These are phyloP conservation scores for Cephalophus harveyi DNA, from an alignment of 2,113 vertebrate genomes.

Conservation along the genomic window DNA sequence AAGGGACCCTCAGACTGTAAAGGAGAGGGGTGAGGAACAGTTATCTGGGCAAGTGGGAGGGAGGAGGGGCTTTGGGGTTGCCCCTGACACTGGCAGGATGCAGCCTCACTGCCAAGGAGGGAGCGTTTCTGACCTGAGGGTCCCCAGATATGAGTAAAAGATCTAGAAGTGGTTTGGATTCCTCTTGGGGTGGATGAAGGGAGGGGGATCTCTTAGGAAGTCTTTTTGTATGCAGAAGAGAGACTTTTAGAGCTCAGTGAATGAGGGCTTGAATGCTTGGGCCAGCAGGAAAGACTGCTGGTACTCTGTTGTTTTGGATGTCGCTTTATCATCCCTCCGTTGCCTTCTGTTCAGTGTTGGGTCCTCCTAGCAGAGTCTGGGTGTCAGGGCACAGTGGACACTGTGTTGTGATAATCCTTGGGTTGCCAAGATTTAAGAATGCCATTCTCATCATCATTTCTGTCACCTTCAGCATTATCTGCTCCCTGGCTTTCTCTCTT, in stretches of 20 bases:
- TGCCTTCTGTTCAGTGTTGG: neutral
- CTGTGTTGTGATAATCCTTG: neutral
- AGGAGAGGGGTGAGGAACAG: slow-evolving; percentile 77
- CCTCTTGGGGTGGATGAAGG: neutral
- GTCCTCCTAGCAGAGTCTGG: slow-evolving; percentile 15
- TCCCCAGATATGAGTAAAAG: neutral
- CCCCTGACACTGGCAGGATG: neutral
- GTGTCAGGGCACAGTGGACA: neutral
- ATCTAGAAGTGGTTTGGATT: neutral
- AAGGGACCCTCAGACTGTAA: slow-evolving; percentile 72
- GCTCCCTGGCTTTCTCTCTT: slow-evolving; percentile 74
- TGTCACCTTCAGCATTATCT: slow-evolving; percentile 70
- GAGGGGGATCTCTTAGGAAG: neutral
- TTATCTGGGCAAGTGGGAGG: slow-evolving; percentile 59
- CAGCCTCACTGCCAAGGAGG: neutral
- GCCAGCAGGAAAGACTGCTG: neutral
- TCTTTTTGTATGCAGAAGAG: neutral
- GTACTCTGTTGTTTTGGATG: neutral
- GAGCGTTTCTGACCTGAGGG: neutral
- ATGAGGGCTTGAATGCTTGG: neutral
- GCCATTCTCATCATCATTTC: slow-evolving; percentile 65
- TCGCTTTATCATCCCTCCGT: neutral
- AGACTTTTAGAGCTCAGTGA: neutral
- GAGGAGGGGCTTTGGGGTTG: slow-evolving; percentile 42
- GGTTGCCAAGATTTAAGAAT: neutral